phyloP scores from a whole-genome alignment of 2,113 vertebrate genomes.

The Podilymbus podiceps region DNA sequence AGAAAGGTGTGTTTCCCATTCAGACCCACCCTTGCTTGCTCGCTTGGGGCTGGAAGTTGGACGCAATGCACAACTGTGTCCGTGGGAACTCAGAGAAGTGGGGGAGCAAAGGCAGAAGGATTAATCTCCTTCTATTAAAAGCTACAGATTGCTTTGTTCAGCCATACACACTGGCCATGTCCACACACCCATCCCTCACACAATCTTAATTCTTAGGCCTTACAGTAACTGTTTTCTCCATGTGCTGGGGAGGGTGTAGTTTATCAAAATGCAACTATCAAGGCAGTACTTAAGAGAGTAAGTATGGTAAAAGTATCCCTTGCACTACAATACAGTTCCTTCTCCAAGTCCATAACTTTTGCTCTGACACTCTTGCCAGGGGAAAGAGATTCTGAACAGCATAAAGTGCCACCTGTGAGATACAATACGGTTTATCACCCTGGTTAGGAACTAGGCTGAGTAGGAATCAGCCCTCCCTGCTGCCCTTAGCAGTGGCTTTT shows the following conservation, averaged over 20 bases:
- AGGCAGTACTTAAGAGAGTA: not conserved
- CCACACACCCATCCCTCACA: not conserved
- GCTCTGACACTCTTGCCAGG: not conserved
- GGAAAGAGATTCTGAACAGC: not conserved
- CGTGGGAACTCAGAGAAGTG: not conserved
- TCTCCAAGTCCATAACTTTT: not conserved
- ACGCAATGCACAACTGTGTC: not conserved
- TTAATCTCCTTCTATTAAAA: not conserved
- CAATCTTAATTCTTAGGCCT: not conserved
- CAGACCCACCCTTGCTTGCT: not conserved
- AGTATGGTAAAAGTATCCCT: not conserved
- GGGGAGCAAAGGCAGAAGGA: not conserved
- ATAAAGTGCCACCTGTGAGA: not conserved
- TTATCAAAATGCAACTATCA: not conserved
- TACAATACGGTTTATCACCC: not conserved
- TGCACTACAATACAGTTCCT: not conserved
- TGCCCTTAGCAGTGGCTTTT: not conserved
- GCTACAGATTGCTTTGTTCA: not conserved
- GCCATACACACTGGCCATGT: accelerated
- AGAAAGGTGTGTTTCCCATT: constrained; percentile 56
- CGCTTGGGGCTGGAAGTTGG: not conserved
- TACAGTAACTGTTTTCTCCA: not conserved
- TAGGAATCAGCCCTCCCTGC: not conserved
- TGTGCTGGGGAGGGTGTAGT: not conserved
- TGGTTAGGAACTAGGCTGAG: not conserved